phyloP scores from a whole-genome alignment of 53 echinoderm and acorn worm species.

The Arbacia lixula region DNA sequence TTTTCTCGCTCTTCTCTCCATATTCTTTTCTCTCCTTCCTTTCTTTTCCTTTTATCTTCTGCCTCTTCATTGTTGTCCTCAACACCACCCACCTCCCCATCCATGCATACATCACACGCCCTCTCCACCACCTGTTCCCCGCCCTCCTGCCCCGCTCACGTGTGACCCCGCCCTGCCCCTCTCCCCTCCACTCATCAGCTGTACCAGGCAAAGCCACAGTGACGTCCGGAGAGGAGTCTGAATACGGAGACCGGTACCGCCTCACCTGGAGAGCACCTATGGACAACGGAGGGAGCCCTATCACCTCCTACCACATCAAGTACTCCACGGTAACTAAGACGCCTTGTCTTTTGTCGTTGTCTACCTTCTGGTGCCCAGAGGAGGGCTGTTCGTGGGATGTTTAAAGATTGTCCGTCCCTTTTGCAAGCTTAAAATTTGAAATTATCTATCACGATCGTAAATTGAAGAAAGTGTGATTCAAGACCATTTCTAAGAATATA shows the following conservation, averaged over 20 bases:
- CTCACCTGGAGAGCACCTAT: constrained; percentile 57
- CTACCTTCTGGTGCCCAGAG: too few relatives aligned
- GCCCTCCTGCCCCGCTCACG: neutral
- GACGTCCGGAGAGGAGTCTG: neutral
- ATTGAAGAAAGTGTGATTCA: too few relatives aligned
- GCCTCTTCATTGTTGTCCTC: neutral
- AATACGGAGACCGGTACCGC: neutral
- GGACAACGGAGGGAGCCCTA: constrained; percentile 57
- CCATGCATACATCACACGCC: neutral
- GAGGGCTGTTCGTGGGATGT: too few relatives aligned
- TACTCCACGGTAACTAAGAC: constrained; percentile 51
- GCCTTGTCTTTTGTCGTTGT: too few relatives aligned
- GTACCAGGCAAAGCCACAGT: constrained; percentile 12
- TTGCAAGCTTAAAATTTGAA: too few relatives aligned
- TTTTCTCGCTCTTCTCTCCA: neutral
- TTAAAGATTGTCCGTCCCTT: too few relatives aligned
- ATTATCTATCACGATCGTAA: too few relatives aligned
- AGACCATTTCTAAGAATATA: too few relatives aligned
- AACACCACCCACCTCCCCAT: neutral
- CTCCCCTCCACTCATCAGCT: constrained; percentile 14
- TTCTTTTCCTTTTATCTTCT: neutral
- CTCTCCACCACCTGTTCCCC: neutral
- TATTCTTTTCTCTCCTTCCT: neutral
- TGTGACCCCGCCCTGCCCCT: neutral
- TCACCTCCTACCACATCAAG: constrained; percentile 20